These are phyloP conservation scores for Micromussa lordhowensis DNA, from an alignment of 92 coral and sea anemone species.

Conservation along the genomic window DNA sequence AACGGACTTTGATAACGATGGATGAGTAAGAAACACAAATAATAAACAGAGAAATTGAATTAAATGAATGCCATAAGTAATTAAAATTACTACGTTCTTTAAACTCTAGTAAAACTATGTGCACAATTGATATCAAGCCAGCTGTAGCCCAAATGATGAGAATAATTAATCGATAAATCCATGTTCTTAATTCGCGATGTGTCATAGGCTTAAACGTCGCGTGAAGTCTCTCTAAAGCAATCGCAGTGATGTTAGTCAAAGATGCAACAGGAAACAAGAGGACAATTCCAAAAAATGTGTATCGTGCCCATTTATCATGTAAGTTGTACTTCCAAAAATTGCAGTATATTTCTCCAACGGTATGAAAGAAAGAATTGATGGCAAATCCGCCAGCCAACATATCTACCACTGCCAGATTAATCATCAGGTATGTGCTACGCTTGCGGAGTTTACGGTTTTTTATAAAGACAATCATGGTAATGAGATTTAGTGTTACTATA, in stretches of 20 bases:
- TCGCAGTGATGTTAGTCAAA: neutral
- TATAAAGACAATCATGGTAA: neutral
- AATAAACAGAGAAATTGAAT: neutral
- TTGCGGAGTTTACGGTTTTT: neutral
- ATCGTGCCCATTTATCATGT: too few relatives aligned
- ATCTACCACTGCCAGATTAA: neutral
- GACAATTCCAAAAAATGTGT: too few relatives aligned
- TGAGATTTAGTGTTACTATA: neutral
- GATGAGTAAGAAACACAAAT: neutral
- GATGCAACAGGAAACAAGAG: neutral
- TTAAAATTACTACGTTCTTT: neutral
- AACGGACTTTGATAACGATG: neutral
- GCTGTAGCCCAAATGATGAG: neutral
- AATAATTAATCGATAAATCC: neutral
- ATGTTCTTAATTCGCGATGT: neutral
- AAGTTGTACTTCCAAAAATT: neutral
- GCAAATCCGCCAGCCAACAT: neutral
- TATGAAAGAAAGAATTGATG: neutral
- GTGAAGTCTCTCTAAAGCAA: neutral
- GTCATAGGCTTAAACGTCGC: neutral
- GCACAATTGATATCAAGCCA: neutral
- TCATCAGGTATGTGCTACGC: neutral
- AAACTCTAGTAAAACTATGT: neutral
- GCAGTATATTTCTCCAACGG: neutral
- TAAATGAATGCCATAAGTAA: neutral